Evolutionary conservation across 2,113 vertebrate genomes (phyloP).

Genomic region (Oncorhynchus mykiss): DNA sequence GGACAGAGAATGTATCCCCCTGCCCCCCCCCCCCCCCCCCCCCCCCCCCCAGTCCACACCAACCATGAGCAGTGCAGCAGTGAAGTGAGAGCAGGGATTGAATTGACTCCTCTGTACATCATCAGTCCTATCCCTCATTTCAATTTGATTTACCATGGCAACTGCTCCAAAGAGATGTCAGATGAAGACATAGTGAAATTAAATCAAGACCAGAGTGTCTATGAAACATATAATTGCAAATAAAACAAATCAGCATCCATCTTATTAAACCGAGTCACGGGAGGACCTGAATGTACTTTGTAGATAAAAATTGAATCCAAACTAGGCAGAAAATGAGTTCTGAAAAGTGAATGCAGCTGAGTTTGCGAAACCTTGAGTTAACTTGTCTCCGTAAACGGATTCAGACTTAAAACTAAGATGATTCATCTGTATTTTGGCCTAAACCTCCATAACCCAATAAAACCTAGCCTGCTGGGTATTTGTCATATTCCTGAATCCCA

Average conservation of each 20-base stretch:
- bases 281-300: constrained; percentile 3
- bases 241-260: constrained; percentile 21
- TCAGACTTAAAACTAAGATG: constrained; percentile 21
- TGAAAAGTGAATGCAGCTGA: too few species aligned
- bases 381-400: constrained; percentile 19
- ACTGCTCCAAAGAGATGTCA: constrained; percentile 41
- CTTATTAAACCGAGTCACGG: constrained; percentile 8
- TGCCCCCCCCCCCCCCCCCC: background rate
- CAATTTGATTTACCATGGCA: constrained; percentile 45
- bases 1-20: background rate
- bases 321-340: background rate
- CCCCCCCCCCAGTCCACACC: background rate
- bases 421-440: constrained; percentile 33
- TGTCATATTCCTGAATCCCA: constrained; percentile 21
- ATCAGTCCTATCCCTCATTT: constrained; percentile 27
- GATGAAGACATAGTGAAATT: constrained; percentile 20
- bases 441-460: constrained; percentile 19
- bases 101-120: constrained; percentile 15
- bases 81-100: constrained; percentile 6
- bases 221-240: constrained; percentile 18
- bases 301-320: constrained; percentile 21
- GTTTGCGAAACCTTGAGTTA: constrained; percentile 10
- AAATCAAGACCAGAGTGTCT: constrained; percentile 23
- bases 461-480: constrained; percentile 4
- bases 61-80: background rate